Evolutionary conservation across 2,797 vertebrate genomes (phyloP), one percentile per base, ranked within the genome.

Genomic region (Pelodytes ibericus): DNA sequence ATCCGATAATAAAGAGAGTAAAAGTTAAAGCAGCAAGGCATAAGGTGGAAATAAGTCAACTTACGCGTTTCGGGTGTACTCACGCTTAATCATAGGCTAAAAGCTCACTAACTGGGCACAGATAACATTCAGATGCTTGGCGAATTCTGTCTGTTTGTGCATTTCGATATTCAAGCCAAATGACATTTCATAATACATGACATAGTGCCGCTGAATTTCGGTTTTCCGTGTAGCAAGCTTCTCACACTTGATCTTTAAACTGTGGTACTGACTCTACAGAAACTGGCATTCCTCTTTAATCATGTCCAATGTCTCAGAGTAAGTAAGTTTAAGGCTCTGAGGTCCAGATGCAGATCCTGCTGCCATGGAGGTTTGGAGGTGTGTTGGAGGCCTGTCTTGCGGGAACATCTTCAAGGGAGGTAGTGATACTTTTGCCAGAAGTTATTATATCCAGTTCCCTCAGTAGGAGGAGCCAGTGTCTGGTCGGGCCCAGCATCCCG

Each of bases 171-270:
- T 99, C 89, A 99, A 93, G 67, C 97, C 97, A 20, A 99, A 99
- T 72, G 96, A 98, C 97, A 99, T 99, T 85, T 99, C 97, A 4
- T 98, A 99, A 87, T 99, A 99, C 97, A 96, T 96, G 87, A 96
- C 95, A 77, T 96, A 96, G 88, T 96, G 95, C 81, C 95, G 94
- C 88, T 96, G 95, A 86, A 96, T 96, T 89, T 97, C 95, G 0
- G 95, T 96, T 90, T 97, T 97, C 85, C 96, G 95, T 31, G 94
- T 96, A 68, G 94, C 95, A 89, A 97, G 89, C 83, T 97, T 97
- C 89, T 97, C 95, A 87, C 95, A 97, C 86, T 97, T 95, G 85
- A 97, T 77, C 85, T 97, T 97, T 86, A 97, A 91, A 89, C 95
- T 97, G 90, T 96, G 95, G 80, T 96, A 96, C 83, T 96, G 95